Evolutionary conservation across 2,113 vertebrate species (phyloP), one percentile per base, ranked within the genome.

Genomic region (Dicentrarchus labrax): DNA sequence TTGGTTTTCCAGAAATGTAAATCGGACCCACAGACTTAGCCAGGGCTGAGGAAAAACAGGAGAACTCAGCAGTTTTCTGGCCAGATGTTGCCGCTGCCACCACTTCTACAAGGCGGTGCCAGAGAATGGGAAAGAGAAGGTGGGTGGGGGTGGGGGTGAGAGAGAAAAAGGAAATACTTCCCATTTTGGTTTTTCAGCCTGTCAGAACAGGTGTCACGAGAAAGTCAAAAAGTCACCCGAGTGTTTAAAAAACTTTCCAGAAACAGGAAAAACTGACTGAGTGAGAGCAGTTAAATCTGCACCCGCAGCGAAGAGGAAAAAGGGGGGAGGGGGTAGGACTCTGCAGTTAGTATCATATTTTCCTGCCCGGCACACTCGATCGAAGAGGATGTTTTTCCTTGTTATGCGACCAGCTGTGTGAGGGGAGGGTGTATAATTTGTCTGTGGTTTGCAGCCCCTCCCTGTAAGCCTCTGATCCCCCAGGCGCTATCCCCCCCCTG

Each of bases 1-100:
- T 91, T 80, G 81, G 76, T 92, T 93, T 92, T 80, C 43, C 81
- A 83, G 68, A 91, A 90, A 89, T 87, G 83, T 80, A 91, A 86
- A 78, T 90, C 36, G 12, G 71, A 73, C 38, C 80, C 80, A 57
- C 82, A 82, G 68, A 62, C 64, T 56, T 1, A 47, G 68, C 64
- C 53, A 11, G 30, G 21, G 6, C 64, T 10, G 12, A 66, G 72
- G 30, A 72, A 48, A 48, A 73, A 84, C 19, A 6, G 36, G 39
- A 39, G 17, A 24, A 56, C 62, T 91, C 85, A 82, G 91, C 87
- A 88, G 61, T 86, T 87, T 75, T 83, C 22, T 45, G 21, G 53
- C 82, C 89, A 83, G 86, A 89, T 83, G 79, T 85, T 75, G 61
- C 78, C 0, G 17, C 81, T 47, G 72, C 78, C 64, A 12, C 66